Conservation (phyloP, 2,113 vertebrate species). For the Poeciliopsis turrubarensis region DNA sequence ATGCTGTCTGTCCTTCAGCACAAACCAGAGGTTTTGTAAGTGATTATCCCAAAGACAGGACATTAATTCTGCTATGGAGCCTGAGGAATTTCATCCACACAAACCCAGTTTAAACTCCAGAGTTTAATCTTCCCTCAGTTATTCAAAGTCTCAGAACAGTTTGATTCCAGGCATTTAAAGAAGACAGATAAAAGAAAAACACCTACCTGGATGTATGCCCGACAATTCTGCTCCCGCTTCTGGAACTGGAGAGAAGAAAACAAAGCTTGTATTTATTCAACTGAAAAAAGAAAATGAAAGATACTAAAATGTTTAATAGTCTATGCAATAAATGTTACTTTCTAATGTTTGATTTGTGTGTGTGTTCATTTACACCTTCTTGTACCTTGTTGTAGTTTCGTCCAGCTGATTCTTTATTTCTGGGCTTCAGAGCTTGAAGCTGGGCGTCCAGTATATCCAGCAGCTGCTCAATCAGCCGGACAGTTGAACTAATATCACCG, state of each 20-base stretch:
- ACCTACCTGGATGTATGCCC: slow-evolving; percentile 91
- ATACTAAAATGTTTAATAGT: slow-evolving; percentile 36
- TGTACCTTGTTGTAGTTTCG: slow-evolving; percentile 94
- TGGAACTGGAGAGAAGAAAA: slow-evolving; percentile 84
- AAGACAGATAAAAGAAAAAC: slow-evolving; percentile 54
- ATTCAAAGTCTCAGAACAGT: slow-evolving; percentile 61
- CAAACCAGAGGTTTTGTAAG: slow-evolving; percentile 53
- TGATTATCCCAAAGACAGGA: slow-evolving; percentile 57
- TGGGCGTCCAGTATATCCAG: slow-evolving; percentile 95
- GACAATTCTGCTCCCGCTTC: slow-evolving; percentile 91
- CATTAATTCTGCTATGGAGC: slow-evolving; percentile 33
- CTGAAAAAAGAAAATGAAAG: slow-evolving; percentile 24
- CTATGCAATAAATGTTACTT: slow-evolving; percentile 24
- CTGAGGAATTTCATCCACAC: slow-evolving; percentile 61
- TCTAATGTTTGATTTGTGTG: slow-evolving; percentile 32
- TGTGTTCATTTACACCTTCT: slow-evolving; percentile 16
- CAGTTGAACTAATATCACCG: slow-evolving; percentile 92
- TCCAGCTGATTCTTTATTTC: slow-evolving; percentile 89
- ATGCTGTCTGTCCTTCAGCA: slow-evolving; percentile 40
- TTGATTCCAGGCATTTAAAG: slow-evolving; percentile 47
- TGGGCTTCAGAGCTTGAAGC: slow-evolving; percentile 89
- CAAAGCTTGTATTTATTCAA: slow-evolving; percentile 54
- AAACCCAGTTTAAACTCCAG: slow-evolving; percentile 48
- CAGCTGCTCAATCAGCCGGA: slow-evolving; percentile 92
- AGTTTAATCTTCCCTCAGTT: slow-evolving; percentile 59